A percentile compares a stretch with the other conserved stretches of the same genome.
Evolutionary conservation across 2,888 invertebrate species (phyloP).

Genomic region (Subacronicta megacephala): DNA sequence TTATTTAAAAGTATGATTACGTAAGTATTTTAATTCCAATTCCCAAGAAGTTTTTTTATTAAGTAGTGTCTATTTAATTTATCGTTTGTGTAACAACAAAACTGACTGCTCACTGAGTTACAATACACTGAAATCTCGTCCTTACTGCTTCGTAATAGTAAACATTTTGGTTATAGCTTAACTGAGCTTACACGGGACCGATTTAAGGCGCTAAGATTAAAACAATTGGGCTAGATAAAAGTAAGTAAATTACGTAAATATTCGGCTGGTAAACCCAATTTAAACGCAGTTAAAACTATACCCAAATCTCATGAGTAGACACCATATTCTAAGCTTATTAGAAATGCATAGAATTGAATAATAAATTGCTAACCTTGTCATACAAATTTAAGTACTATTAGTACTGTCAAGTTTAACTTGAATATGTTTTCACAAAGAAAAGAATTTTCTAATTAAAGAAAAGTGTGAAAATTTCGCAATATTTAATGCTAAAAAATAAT

Average conservation of each 20-base stretch:
- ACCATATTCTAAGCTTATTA: neutral
- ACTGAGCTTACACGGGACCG: conserved; percentile 16
- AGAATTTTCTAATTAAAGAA: too few relatives aligned
- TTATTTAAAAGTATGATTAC: too few relatives aligned
- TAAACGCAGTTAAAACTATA: conserved; percentile 20
- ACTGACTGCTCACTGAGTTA: conserved; percentile 41
- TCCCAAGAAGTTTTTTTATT: too few relatives aligned
- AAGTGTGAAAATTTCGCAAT: too few relatives aligned
- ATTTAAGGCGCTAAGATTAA: neutral
- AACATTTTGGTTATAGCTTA: neutral
- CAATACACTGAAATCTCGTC: conserved; percentile 50
- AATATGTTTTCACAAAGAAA: too few relatives aligned
- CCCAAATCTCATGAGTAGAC: neutral
- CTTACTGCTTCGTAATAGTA: conserved; percentile 45
- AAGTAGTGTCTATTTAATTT: neutral
- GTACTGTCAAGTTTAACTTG: too few relatives aligned
- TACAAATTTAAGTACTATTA: too few relatives aligned
- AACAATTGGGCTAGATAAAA: too few relatives aligned
- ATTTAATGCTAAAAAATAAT: too few relatives aligned
- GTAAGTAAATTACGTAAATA: neutral
- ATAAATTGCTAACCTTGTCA: too few relatives aligned
- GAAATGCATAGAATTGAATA: neutral
- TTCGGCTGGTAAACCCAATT: conserved; percentile 10
- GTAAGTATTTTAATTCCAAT: too few relatives aligned
- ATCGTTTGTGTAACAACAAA: conserved; percentile 25